These are phyloP conservation scores for Pachypanchax playfairii DNA, from an alignment of 2,113 vertebrate genomes.

Conservation along the genomic window DNA sequence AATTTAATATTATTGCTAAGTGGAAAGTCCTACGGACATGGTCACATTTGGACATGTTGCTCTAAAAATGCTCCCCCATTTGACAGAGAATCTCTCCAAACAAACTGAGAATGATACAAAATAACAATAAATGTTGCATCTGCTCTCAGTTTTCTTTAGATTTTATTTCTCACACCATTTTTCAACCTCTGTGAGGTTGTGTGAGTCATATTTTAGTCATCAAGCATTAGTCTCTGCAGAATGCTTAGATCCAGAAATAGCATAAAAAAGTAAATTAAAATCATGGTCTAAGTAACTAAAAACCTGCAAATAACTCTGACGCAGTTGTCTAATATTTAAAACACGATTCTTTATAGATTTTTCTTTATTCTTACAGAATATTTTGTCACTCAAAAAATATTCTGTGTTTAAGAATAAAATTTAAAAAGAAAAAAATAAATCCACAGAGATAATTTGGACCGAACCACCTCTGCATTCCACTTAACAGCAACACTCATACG, in stretches of 20 bases:
- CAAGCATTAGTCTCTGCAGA: not conserved
- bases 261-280: not conserved
- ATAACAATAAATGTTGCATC: not conserved
- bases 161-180: not conserved
- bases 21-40: not conserved
- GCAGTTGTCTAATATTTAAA: conserved; percentile 3
- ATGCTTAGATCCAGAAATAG: not conserved
- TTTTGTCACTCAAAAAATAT: conserved; percentile 25
- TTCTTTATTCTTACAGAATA: not conserved
- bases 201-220: not conserved
- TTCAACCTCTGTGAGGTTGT: too few relatives aligned
- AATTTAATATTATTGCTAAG: not conserved
- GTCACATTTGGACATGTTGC: not conserved
- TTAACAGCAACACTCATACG: conserved; percentile 33
- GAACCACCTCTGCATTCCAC: conserved; percentile 41
- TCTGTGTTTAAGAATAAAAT: conserved; percentile 31
- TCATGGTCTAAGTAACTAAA: not conserved
- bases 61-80: not conserved
- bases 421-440: conserved; percentile 32
- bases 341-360: conserved; percentile 9
- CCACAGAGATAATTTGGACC: conserved; percentile 41
- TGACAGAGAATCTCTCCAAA: not conserved
- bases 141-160: not conserved
- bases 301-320: not conserved
- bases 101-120: not conserved